Evolutionary conservation across 1,140 invertebrate species (phyloP).

Genomic region (Brachystomella parvula): DNA sequence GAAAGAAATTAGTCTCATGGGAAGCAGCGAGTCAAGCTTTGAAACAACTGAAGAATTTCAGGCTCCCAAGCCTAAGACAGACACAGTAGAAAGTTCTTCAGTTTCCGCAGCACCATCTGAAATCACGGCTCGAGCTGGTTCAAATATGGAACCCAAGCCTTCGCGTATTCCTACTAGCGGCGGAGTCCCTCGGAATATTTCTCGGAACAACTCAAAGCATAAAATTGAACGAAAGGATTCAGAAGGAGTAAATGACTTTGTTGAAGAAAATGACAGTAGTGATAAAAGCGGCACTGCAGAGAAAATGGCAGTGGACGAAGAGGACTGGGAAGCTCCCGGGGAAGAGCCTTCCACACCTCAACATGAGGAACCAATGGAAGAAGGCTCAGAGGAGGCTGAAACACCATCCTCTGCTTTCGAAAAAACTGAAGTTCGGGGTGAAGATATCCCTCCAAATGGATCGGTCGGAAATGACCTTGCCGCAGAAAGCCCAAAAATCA

Average conservation of each 20-base stretch:
- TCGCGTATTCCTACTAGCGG: neutral
- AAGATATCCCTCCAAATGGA: too few species aligned
- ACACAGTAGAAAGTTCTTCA: too few species aligned
- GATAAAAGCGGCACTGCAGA: too few species aligned
- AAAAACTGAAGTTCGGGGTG: neutral
- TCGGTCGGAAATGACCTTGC: too few species aligned
- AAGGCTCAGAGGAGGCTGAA: too few species aligned
- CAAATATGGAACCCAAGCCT: neutral
- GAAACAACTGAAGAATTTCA: neutral
- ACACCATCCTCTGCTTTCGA: too few species aligned
- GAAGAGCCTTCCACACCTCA: too few species aligned
- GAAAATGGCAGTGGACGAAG: slow-evolving; percentile 35
- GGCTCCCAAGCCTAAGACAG: too few species aligned
- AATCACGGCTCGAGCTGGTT: neutral
- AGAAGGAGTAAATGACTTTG: slow-evolving; percentile 4
- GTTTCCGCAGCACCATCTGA: neutral
- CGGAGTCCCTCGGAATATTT: neutral
- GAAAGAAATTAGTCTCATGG: slow-evolving; percentile 40
- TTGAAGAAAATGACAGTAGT: slow-evolving; percentile 29
- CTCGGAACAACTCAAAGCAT: neutral
- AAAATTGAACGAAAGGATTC: neutral
- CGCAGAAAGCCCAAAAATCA: too few species aligned
- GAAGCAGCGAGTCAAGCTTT: neutral
- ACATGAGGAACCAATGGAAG: too few species aligned
- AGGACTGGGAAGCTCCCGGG: slow-evolving; percentile 27